Percentiles rank a stretch among this genome's conserved stretches.
Evolutionary conservation across 2,888 invertebrate genomes (phyloP).

Genomic region (Lasioglossum pauxillum): DNA sequence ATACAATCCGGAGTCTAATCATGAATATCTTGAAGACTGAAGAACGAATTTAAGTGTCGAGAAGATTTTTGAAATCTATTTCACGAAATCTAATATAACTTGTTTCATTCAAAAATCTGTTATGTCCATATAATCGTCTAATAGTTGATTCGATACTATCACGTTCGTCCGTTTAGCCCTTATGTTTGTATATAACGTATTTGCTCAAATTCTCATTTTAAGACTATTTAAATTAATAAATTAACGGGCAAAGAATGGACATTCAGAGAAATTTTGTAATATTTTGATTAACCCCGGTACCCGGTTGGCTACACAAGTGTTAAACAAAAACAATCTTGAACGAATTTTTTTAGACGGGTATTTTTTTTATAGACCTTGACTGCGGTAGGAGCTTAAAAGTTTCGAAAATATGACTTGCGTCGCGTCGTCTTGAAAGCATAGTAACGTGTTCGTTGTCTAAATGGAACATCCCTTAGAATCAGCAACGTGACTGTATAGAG

Average conservation of each 20-base stretch:
- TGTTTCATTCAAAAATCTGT: neutral
- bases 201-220: too few species aligned
- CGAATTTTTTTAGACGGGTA: neutral
- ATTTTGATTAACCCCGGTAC: too few species aligned
- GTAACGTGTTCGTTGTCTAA: neutral
- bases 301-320: too few species aligned
- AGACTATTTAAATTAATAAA: too few species aligned
- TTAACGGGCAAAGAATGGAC: too few species aligned
- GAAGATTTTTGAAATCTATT: neutral
- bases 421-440: neutral
- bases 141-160: neutral
- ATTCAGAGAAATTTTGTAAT: too few species aligned
- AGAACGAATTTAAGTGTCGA: neutral
- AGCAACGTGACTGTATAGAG: neutral
- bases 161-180: neutral
- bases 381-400: neutral
- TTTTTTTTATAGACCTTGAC: neutral
- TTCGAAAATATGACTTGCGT: neutral
- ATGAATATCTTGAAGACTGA: neutral
- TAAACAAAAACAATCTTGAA: neutral
- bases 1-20: too few species aligned
- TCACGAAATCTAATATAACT: too few species aligned
- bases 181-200: too few species aligned
- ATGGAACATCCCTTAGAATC: slow-evolving; percentile 8
- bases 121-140: neutral